Base-by-base conservation (phyloP, 2,113 vertebrate species). In the Copsychus sechellarum region DNA sequence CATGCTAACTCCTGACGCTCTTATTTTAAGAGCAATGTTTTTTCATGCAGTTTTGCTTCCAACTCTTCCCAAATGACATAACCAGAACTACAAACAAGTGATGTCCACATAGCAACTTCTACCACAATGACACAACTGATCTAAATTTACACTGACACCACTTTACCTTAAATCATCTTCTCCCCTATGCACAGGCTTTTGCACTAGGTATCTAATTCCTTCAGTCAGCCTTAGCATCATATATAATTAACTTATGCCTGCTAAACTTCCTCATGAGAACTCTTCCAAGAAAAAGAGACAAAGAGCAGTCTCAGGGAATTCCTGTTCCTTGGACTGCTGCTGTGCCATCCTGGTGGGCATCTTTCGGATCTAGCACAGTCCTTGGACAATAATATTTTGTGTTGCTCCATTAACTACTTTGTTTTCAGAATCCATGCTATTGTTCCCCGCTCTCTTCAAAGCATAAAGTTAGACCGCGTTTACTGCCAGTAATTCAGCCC, bases 21-120 rank as follows among this genome's bases (percentile, higher is more conserved):
- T 56, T 74, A 53, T 17, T 76, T 79, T 85, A 72, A 65, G 11
- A 88, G 29, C 18, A 43, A 57, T 69, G 18, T 1, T 1, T 84
- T 84, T 89, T 74, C 31, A 42, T 71, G 87, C 61, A 50, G 57
- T 69, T 85, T 83, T 43, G 34, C 51, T 90, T 92, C 61, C 71
- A 90, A 12, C 51, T 81, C 42, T 88, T 81, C 82, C 34, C 47
- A 91, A 91, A 94, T 78, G 84, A 92, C 89, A 76, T 50, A 83
- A 77, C 62, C 86, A 88, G 71, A 88, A 81, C 56, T 43, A 26
- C 31, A 81, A 77, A 83, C 58, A 81, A 95, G 64, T 8, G 34
- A 86, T 34, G 82, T 76, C 82, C 85, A 73, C 66, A 57, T 26
- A 88, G 85, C 79, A 93, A 81, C 90, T 92, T 82, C 47, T 15